phyloP scores from a whole-genome alignment of 2,797 vertebrate species.

The Hyperoplus immaculatus region DNA sequence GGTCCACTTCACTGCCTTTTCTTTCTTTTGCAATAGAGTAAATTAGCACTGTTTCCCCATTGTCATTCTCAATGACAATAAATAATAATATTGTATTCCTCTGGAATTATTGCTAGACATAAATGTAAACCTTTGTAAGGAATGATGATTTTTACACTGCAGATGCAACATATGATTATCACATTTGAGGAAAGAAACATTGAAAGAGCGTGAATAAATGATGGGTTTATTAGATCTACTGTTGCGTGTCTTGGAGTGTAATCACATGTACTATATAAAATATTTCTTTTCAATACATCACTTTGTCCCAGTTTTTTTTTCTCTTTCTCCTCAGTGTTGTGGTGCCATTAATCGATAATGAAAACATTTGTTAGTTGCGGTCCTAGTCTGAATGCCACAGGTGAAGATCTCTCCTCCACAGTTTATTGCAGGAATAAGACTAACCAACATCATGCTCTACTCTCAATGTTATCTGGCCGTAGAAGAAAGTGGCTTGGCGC shows the following conservation, averaged over 20 bases:
- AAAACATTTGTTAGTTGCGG: background rate
- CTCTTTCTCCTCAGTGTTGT: conserved; percentile 26
- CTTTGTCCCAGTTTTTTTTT: conserved; percentile 52
- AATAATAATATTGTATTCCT: conserved; percentile 89
- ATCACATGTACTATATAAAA: conserved; percentile 81
- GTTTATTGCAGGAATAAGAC: background rate
- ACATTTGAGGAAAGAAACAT: conserved; percentile 79
- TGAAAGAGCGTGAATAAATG: conserved; percentile 72
- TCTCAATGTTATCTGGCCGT: conserved; percentile 86
- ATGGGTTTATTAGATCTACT: conserved; percentile 77
- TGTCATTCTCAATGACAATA: conserved; percentile 90
- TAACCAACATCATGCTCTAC: conserved; percentile 86
- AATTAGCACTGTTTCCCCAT: conserved; percentile 87
- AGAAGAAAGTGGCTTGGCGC: conserved; percentile 85
- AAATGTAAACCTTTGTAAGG: conserved; percentile 92
- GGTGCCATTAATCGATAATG: background rate
- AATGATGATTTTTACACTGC: conserved; percentile 89
- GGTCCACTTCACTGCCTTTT: conserved; percentile 84
- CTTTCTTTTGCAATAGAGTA: conserved; percentile 83
- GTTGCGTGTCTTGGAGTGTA: conserved; percentile 80
- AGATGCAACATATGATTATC: conserved; percentile 85
- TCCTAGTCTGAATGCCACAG: background rate
- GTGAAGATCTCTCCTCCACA: background rate
- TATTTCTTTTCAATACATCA: conserved; percentile 75
- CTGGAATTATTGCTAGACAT: conserved; percentile 89